Evolutionary conservation across 2,888 invertebrate genomes (phyloP).

Genomic region (Gerris lacustris): DNA sequence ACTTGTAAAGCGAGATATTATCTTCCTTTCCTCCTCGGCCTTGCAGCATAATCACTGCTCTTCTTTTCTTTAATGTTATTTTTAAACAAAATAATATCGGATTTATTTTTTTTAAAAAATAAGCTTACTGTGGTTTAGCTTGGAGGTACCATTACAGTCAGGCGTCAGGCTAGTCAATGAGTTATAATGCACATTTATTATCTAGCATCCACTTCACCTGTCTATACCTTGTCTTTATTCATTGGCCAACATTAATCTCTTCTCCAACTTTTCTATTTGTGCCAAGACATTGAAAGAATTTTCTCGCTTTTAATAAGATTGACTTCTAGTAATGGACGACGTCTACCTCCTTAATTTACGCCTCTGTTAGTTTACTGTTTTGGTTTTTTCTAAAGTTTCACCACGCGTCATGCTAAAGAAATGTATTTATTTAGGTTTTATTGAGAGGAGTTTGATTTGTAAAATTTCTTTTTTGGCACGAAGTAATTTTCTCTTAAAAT

Average conservation of each 20-base stretch:
- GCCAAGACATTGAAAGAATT: too few relatives aligned
- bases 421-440: too few relatives aligned
- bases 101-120: neutral
- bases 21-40: neutral
- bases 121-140: neutral
- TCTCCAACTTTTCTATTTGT: neutral
- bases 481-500: too few relatives aligned
- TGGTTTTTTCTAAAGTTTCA: too few relatives aligned
- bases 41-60: neutral
- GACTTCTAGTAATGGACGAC: too few relatives aligned
- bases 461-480: too few relatives aligned
- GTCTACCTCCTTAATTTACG: too few relatives aligned
- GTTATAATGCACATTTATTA: neutral
- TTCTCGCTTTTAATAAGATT: too few relatives aligned
- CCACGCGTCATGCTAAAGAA: too few relatives aligned
- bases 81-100: neutral
- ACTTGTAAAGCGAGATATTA: neutral
- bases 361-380: too few relatives aligned
- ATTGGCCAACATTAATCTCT: constrained; percentile 3
- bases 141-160: too few relatives aligned
- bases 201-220: neutral
- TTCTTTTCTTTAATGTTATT: neutral
- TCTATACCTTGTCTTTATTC: neutral
- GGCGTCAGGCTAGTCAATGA: neutral
- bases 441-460: too few relatives aligned